Evolutionary conservation across 1,140 invertebrate species (phyloP).

Genomic region (Aporrectodea caliginosa): DNA sequence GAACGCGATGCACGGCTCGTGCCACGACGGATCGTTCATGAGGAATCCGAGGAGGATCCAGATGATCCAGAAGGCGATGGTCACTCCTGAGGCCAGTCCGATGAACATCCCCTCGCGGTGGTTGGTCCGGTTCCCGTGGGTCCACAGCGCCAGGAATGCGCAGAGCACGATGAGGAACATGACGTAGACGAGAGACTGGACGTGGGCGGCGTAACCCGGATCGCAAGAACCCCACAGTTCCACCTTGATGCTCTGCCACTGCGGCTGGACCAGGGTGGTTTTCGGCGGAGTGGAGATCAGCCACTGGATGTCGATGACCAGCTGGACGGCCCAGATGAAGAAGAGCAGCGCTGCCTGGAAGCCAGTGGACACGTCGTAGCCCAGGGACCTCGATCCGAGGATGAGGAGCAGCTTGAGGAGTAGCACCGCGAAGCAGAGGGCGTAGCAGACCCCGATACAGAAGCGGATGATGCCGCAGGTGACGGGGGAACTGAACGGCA

Average conservation of each 20-base stretch:
- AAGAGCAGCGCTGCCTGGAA: constrained; percentile 68
- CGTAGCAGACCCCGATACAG: constrained; percentile 78
- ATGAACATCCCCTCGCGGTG: constrained; percentile 86
- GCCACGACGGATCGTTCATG: constrained; percentile 55
- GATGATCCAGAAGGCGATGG: constrained; percentile 79
- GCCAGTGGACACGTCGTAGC: constrained; percentile 87
- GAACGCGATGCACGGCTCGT: constrained; percentile 81
- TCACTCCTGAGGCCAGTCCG: constrained; percentile 74
- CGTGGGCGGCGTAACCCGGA: constrained; percentile 57
- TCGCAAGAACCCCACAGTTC: not conserved
- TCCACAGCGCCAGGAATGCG: constrained; percentile 72
- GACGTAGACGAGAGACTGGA: constrained; percentile 75
- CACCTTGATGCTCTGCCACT: constrained; percentile 32
- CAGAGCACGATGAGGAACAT: constrained; percentile 79
- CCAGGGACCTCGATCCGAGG: constrained; percentile 81
- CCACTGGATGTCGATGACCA: constrained; percentile 83
- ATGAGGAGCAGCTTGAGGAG: constrained; percentile 91
- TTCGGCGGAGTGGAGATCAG: constrained; percentile 48
- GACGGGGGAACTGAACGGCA: constrained; percentile 69
- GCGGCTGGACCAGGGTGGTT: constrained; percentile 30
- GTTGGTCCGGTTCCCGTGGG: constrained; percentile 79
- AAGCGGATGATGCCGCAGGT: constrained; percentile 80
- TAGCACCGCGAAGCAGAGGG: constrained; percentile 83
- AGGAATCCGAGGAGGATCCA: constrained; percentile 71
- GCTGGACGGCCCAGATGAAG: constrained; percentile 70